phyloP scores from a whole-genome alignment of 2,888 invertebrate genomes.

The Zaprionus obscuricornis region DNA sequence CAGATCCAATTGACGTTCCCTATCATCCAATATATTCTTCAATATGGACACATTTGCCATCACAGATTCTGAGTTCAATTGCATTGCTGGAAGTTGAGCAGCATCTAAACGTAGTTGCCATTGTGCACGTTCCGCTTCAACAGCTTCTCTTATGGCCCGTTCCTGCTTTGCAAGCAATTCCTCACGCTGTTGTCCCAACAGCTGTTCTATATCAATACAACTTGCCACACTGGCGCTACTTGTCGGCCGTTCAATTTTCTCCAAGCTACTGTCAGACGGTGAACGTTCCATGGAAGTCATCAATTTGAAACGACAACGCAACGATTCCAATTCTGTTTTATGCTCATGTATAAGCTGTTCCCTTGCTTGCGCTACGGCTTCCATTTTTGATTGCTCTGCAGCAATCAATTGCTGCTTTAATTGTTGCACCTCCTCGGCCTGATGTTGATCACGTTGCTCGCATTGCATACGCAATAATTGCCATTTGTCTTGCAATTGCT shows the following conservation, averaged over 20 bases:
- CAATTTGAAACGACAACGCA: conserved; percentile 89
- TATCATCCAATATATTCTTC: conserved; percentile 87
- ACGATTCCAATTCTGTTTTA: conserved; percentile 90
- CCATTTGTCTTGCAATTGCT: conserved; percentile 85
- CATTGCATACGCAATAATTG: conserved; percentile 85
- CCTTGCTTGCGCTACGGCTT: conserved; percentile 87
- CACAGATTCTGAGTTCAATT: conserved; percentile 79
- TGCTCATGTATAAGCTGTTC: conserved; percentile 89
- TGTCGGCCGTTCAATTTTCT: conserved; percentile 88
- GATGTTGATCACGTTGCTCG: conserved; percentile 84
- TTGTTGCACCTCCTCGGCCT: conserved; percentile 56
- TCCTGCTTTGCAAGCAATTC: conserved; percentile 85
- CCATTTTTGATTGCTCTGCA: conserved; percentile 82
- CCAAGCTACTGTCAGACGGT: conserved; percentile 90
- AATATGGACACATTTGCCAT: conserved; percentile 87
- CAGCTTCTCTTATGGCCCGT: conserved; percentile 84
- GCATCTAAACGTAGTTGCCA: conserved; percentile 81
- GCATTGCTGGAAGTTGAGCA: too few relatives aligned
- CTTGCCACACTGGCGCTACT: conserved; percentile 81
- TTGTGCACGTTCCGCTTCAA: conserved; percentile 84
- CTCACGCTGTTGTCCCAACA: conserved; percentile 88
- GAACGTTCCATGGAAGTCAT: conserved; percentile 91
- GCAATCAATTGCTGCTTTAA: conserved; percentile 74
- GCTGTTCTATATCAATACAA: conserved; percentile 85
- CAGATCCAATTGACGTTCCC: conserved; percentile 88